Base-by-base conservation (phyloP, 2,888 invertebrate genomes). In the Mythimna albipuncta region DNA sequence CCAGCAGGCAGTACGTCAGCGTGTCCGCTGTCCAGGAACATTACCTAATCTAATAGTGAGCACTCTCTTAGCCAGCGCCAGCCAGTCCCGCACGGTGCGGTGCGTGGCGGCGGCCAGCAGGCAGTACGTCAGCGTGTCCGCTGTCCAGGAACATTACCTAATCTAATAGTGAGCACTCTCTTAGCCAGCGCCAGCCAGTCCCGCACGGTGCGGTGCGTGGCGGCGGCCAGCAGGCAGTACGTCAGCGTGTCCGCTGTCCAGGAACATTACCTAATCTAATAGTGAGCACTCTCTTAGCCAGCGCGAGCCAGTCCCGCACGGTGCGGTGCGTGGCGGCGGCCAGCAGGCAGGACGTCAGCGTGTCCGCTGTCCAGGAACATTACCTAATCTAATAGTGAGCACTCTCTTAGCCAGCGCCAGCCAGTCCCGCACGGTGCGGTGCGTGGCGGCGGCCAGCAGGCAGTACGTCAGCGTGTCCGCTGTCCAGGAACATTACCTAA, bases 1-100 rank as follows among this genome's bases (percentile, higher is more conserved):
- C 98, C 97, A 84, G 98, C 97, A 75, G 98, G 98, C 91, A 99
- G 96, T 94, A 99, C 0, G 98, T 98, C 5, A 99, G 95, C 0
- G 99, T 99, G 92, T 99, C 99, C 99, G 6, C 98, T 98, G 92
- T 99, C 99, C 75, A 99, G 94, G 97, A 99, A 98, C 68, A 32
- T 62, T 75, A 96, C 96, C 96, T 10, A 94, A 84, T 65, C 94
- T 85, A 7, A 99, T 97, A 1, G 99, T 99, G 3, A 99, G 97
- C 35, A 99, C 99, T 88, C 99, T 98, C 93, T 99, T 99, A 90
- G 99, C 99, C 50, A 99, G 96, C 59, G 98, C 97, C 58, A 99
- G 96, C 99, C 99, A 99, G 83, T 98, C 98, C 7, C 87, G 87
- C 41, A 95, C 86, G 0, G 89, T 81, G 1, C 91, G 84, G 2